Base-by-base conservation (phyloP, 2,888 invertebrate species). In the Agrochola macilenta region DNA sequence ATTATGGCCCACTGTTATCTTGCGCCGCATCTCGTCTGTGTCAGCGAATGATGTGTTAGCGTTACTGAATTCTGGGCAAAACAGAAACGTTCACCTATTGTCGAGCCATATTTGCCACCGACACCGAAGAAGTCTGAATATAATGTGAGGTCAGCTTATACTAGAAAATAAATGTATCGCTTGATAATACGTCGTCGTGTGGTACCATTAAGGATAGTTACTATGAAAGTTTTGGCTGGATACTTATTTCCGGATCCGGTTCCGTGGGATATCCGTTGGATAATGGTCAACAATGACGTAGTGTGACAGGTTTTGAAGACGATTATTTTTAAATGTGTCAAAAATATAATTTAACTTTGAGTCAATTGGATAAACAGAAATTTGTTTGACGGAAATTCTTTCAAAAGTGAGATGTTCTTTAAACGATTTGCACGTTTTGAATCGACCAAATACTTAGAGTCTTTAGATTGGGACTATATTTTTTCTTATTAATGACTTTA, bases 241-340 rank as follows among this genome's bases (percentile, higher is more conserved):
- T 17, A 52, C 46, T 14, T 20, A 52, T 52, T 52, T 52, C 54
- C 14, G 46, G 12, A 77, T 68, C 68, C 68, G 60, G 68, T 77
- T 54, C 43, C 66, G 60, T 61, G 68, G 60, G 77, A 78, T 52
- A 78, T 77, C 78, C 68, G 60, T 43, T 78, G 30, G n/a, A 35
- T 46, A 78, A 30, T 61, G 0, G 9, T n/a, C 26, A 30, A 14
- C 2, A 12, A 74, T 75, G 49, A 52, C 49, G 60, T 35, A 5
- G 26, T 30, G 8, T 39, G 23, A 8, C 43, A 9, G 9, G 43
- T 43, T 43, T 43, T 49, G 4, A 12, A 61, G 43, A 30, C 20
- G 20, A 20, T 14, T 61, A 30, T 60, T n/a, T 30, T 26, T 17
- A 8, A 60, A n/a, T 49, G 12, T 8, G 39, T 7, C 17, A 35